A percentile compares a stretch with the other conserved stretches of the same genome.
Conservation (phyloP, 2,888 invertebrate genomes). For the Drosophila maculinotata region DNA sequence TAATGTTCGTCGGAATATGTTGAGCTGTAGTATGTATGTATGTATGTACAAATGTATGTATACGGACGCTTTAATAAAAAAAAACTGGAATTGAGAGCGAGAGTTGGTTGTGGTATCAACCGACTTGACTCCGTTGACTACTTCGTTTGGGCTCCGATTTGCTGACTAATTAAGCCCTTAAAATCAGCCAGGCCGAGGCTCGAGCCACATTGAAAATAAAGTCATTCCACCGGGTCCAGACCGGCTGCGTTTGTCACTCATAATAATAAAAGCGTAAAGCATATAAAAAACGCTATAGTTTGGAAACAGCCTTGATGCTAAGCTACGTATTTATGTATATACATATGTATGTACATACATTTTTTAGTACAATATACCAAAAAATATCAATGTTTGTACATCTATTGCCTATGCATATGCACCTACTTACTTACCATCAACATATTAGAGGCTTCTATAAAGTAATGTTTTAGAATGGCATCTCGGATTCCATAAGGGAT, state of each 20-base stretch:
- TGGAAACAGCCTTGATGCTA: constrained; percentile 9
- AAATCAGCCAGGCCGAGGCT: constrained; percentile 37
- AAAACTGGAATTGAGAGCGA: constrained; percentile 56
- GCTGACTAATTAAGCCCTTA: constrained; percentile 75
- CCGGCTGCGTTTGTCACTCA: constrained; percentile 17
- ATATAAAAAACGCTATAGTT: constrained; percentile 10
- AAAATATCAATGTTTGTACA: too few relatives aligned
- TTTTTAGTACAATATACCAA: too few relatives aligned
- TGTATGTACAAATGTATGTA: constrained; percentile 1
- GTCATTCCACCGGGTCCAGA: constrained; percentile 58
- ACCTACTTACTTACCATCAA: too few relatives aligned
- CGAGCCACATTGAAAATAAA: constrained; percentile 60
- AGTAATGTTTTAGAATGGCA: too few relatives aligned
- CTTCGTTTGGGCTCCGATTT: constrained; percentile 44
- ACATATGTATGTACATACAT: too few relatives aligned
- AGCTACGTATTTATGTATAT: too few relatives aligned
- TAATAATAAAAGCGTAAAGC: constrained; percentile 19
- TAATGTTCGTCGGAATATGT: neutral
- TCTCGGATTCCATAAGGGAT: too few relatives aligned
- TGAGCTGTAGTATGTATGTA: constrained; percentile 10
- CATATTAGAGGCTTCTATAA: too few relatives aligned
- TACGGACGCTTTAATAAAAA: constrained; percentile 30
- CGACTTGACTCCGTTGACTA: constrained; percentile 25
- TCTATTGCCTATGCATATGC: neutral
- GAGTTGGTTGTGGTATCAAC: constrained; percentile 33